These are phyloP conservation scores for Balaenoptera acutorostrata DNA, from an alignment of 2,113 vertebrate genomes.

Conservation along the genomic window DNA sequence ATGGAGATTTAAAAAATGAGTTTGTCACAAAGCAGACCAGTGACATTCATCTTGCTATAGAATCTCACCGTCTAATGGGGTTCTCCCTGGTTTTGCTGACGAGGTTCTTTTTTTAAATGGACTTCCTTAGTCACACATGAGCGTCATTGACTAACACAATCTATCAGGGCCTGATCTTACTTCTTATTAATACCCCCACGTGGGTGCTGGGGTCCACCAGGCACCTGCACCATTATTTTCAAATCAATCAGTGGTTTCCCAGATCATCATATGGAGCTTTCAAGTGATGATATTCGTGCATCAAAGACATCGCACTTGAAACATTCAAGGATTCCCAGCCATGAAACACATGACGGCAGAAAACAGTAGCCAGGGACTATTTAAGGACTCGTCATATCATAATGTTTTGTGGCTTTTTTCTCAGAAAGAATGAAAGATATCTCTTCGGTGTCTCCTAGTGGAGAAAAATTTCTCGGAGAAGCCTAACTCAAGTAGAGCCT, in stretches of 20 bases:
- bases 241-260: accelerated
- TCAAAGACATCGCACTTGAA: accelerated
- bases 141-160: accelerated
- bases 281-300: accelerated
- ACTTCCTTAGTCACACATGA: not conserved
- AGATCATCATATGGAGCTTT: accelerated
- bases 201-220: not conserved
- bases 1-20: not conserved
- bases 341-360: accelerated
- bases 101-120: not conserved
- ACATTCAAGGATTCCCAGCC: not conserved
- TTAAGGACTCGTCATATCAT: not conserved
- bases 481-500: not conserved
- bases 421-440: not conserved
- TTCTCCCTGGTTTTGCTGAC: not conserved
- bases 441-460: not conserved
- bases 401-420: not conserved
- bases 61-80: not conserved
- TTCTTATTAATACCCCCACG: accelerated
- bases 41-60: not conserved
- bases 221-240: accelerated
- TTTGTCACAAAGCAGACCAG: not conserved
- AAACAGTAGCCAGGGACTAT: not conserved
- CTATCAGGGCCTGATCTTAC: not conserved
- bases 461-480: not conserved